phyloP scores from a whole-genome alignment of 2,797 vertebrate species.

The Cryptoprocta ferox region DNA sequence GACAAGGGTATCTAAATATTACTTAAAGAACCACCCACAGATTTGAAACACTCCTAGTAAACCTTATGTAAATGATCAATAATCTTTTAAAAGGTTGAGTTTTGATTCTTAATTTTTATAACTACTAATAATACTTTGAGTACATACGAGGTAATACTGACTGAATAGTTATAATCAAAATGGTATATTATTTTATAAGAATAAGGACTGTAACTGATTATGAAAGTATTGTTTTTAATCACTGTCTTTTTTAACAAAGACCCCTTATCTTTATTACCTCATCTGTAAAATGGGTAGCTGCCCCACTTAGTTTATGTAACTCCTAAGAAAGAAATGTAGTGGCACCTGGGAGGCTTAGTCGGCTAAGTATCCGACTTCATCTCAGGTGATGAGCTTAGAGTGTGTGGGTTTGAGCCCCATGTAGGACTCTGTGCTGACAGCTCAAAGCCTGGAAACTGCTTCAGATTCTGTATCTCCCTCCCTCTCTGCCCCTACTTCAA shows the following conservation, averaged over 20 bases:
- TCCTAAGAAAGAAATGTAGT: background rate
- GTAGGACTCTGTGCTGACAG: no score
- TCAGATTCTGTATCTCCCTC: no score
- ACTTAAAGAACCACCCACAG: background rate
- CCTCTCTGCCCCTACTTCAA: no score
- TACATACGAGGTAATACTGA: background rate
- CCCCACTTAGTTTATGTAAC: constrained; percentile 3
- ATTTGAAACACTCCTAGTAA: background rate
- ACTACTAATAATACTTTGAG: background rate
- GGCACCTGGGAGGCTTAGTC: no score
- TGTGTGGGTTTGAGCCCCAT: no score
- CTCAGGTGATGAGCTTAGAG: no score
- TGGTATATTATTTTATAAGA: background rate
- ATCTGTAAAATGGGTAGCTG: background rate
- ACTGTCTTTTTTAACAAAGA: background rate
- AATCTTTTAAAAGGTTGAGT: background rate
- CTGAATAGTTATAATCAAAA: background rate
- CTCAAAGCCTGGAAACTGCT: no score
- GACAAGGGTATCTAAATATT: background rate
- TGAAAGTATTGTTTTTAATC: background rate
- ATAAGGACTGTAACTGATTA: background rate
- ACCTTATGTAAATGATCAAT: background rate
- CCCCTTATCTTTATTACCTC: background rate
- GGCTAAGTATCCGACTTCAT: no score
- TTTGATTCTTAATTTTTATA: background rate